Evolutionary conservation across 2,113 vertebrate species (phyloP), one percentile per base, ranked within the genome.

Genomic region (Plestiodon gilberti): DNA sequence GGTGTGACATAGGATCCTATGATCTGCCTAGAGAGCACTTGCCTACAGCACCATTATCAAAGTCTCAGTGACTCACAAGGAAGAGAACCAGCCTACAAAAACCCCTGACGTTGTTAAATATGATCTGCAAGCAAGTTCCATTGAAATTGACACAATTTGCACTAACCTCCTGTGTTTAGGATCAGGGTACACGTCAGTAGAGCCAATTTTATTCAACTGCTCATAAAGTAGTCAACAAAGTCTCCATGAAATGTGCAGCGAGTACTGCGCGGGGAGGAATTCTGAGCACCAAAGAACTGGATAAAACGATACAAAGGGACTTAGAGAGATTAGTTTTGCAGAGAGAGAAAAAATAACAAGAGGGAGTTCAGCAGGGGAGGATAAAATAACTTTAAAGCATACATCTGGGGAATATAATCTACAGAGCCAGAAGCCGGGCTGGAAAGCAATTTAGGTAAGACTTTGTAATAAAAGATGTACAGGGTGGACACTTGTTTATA

Each of bases 231-330:
- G 91, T 62, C 91, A 91, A 85, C 79, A 6, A 1, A 73, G 89
- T 88, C 89, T 93, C 93, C 92, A 93, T 94, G 94, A 94, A 81
- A 83, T 78, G 52, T 35, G 7, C 91, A 94, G 91, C 93, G 93
- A 88, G 92, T 52, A 79, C 65, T 88, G 81, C 91, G 83, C 78
- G 73, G 84, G 73, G 83, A 86, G 92, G 70, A 1, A 2, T 91
- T 38, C 82, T 89, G 82, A 85, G 85, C 89, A 84, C 89, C 87
- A 65, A 74, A 75, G 86, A 92, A 88, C 82, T 85, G 81, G 87
- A 81, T 90, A 55, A 59, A 94, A 85, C 84, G 90, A 91, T 89
- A 77, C 83, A 82, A 59, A 87, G 84, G 89, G 92, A 93, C 86
- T 92, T 93, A 88, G 35, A 92, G 80, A 91, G 90, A 94, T 93